phyloP scores from a whole-genome alignment of 2,113 vertebrate species.

The Pomatorhinus ruficollis region DNA sequence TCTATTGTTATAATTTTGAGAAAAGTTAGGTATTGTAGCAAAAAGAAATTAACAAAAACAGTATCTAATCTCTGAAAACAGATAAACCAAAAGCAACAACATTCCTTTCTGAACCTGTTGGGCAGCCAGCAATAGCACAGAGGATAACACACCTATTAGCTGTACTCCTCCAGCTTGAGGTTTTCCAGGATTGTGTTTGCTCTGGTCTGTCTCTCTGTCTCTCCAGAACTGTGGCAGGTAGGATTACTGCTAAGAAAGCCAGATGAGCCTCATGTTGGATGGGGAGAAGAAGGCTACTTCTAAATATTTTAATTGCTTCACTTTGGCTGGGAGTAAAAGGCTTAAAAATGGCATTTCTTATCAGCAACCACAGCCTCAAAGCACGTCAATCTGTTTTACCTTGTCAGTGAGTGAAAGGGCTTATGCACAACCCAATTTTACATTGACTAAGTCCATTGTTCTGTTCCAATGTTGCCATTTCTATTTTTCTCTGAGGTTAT shows the following conservation, averaged over 20 bases:
- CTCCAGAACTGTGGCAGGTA: neutral
- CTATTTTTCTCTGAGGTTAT: constrained; percentile 17
- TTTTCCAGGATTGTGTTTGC: neutral
- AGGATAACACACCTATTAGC: neutral
- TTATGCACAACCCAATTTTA: neutral
- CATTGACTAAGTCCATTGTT: constrained; percentile 3
- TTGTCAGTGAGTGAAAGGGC: neutral
- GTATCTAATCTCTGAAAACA: neutral
- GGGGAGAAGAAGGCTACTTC: neutral
- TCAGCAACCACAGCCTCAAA: constrained; percentile 14
- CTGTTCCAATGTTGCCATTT: neutral
- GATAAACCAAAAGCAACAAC: neutral
- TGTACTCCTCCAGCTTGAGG: neutral
- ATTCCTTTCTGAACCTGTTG: neutral
- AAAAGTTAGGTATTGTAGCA: accelerated
- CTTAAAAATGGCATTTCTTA: constrained; percentile 38
- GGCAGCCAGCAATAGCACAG: neutral
- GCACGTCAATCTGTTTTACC: neutral
- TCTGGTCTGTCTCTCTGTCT: neutral
- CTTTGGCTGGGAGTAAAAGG: neutral
- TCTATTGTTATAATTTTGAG: neutral
- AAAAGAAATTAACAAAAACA: neutral
- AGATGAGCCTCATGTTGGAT: neutral
- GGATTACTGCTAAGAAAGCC: neutral
- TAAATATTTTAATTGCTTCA: constrained; percentile 48